These are phyloP conservation scores for Ennomos quercinarius DNA, from an alignment of 2,888 invertebrate genomes.

Conservation along the genomic window DNA sequence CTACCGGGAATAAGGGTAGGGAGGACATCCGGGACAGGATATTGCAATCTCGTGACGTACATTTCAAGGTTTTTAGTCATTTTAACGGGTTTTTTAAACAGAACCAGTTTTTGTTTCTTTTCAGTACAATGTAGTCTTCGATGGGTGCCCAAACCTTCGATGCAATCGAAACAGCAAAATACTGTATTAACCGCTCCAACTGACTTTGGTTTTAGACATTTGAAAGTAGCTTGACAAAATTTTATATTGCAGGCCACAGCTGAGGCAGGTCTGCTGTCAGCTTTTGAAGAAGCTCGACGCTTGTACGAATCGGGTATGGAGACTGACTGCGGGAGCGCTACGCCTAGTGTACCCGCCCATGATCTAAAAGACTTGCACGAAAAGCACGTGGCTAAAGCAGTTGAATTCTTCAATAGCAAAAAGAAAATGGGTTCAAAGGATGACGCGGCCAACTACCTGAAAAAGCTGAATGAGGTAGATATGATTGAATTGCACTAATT, in stretches of 20 bases:
- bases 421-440: slow-evolving; percentile 14
- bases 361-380: slow-evolving; percentile 6
- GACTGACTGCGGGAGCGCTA: background rate
- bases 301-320: slow-evolving; percentile 8
- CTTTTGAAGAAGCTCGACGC: slow-evolving; percentile 2
- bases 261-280: slow-evolving; percentile 3
- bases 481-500: background rate
- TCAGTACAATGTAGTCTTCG: no score
- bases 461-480: slow-evolving; percentile 6
- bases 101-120: background rate
- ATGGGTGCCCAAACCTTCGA: no score
- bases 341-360: slow-evolving; percentile 6
- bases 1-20: no score
- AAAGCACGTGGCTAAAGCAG: background rate
- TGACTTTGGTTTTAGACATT: no score
- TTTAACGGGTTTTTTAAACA: no score
- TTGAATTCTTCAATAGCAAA: background rate
- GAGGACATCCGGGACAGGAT: no score
- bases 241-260: slow-evolving; percentile 12
- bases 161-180: no score
- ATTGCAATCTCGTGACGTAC: no score
- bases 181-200: no score
- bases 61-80: no score
- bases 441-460: background rate
- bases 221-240: no score